A percentile compares a stretch with the other conserved stretches of the same genome.
phyloP scores from a whole-genome alignment of 2,113 vertebrate genomes.

The Mohoua ochrocephala region DNA sequence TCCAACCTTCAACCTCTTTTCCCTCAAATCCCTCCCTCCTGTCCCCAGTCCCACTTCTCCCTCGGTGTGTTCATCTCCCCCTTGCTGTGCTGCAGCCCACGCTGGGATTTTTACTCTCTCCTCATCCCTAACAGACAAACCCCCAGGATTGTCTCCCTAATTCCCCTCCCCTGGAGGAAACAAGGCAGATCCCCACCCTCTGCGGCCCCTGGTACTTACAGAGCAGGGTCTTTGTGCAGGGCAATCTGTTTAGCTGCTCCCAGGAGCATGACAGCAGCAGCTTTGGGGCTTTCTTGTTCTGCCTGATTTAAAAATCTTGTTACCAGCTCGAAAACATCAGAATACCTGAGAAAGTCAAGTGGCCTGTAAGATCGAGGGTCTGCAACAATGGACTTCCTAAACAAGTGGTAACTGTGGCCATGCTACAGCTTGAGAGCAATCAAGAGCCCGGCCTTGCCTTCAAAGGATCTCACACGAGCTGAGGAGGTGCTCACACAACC shows the following conservation, averaged over 20 bases:
- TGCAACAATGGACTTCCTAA: neutral
- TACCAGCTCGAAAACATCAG: conserved; percentile 66
- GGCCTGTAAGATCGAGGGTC: neutral
- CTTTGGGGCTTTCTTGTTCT: conserved; percentile 66
- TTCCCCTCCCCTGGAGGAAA: neutral
- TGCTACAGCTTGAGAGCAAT: neutral
- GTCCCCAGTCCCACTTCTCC: neutral
- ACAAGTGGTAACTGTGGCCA: neutral
- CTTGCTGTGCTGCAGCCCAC: neutral
- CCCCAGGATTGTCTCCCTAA: neutral
- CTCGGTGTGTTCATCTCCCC: neutral
- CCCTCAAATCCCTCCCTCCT: neutral
- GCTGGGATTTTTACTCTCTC: neutral
- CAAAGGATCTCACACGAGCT: rapidly evolving
- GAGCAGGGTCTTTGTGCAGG: conserved; percentile 56
- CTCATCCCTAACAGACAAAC: neutral
- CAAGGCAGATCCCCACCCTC: neutral
- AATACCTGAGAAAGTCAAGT: conserved; percentile 68
- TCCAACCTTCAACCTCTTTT: neutral
- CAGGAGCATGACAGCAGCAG: conserved; percentile 77
- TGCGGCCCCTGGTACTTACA: conserved; percentile 34
- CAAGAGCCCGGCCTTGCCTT: neutral
- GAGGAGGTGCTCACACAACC: neutral
- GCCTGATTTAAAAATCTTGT: conserved; percentile 72
- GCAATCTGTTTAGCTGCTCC: conserved; percentile 73